Evolutionary conservation across 2,888 invertebrate species (phyloP), one percentile per base, ranked within the genome.

Genomic region (Apotomis betuletana): DNA sequence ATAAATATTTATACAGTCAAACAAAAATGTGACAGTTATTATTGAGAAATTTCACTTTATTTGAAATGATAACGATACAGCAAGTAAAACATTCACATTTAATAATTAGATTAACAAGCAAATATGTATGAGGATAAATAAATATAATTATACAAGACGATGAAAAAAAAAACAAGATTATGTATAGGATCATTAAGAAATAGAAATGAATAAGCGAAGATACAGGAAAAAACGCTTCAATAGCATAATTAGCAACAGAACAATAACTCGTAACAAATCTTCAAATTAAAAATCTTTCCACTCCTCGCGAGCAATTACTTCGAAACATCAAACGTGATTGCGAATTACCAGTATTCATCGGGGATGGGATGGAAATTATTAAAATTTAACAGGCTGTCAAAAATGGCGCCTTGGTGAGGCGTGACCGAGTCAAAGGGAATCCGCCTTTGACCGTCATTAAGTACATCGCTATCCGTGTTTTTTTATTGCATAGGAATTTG

Each of bases 391-490:
- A 61, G 62, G 57, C 38, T 38, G 62, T 79, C 75, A 77, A 78
- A 74, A 13, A 74, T 76, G 71, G 78, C 80, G 77, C 74, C 69
- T 52, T 64, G 59, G 0, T 58, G 59, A 75, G 70, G 78, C 77
- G 78, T 80, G 79, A 80, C 77, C 75, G 60, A 54, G 67, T 77
- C 79, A 80, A 80, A 80, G 80, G 70, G 77, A 75, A 44, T 64
- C 59, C 69, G 69, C 77, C 76, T 79, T 79, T 77, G 77, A 76
- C 79, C 68, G 60, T 75, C 74, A 75, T 73, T 76, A 27, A 27
- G 2, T 27, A 75, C 49, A 52, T 60, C 54, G 65, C 65, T 12
- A 38, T 54, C 75, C 70, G 69, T 69, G 69, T 74, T 76, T 76
- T 49, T 75, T 76, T 72, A 41, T 3, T 44, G 4, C 36, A 10